Evolutionary conservation across 1,140 invertebrate species (phyloP), one percentile per base, ranked within the genome.

Genomic region (Battus philenor): DNA sequence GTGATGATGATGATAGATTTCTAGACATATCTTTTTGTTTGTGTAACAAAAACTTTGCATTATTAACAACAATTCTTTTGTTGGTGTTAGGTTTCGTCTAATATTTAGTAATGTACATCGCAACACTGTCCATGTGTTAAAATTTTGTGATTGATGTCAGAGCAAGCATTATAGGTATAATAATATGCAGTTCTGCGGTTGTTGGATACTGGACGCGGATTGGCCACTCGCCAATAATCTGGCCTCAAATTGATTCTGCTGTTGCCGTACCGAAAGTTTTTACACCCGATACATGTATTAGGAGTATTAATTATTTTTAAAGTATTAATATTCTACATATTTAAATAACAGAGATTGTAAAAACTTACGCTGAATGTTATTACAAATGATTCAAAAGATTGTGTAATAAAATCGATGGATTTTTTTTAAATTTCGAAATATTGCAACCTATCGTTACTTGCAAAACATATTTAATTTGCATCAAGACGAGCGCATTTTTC

Each of bases 161-260:
- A 68, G 56, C 54, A 64, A 20, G 2, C 2, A 71, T 69, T 73
- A 65, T 58, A 57, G 54, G 45, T 70, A 70, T 72, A 63, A 69
- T 70, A 68, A 65, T 73, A 72, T 73, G 62, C 64, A 67, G 53
- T 60, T 60, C 56, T 51, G 68, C 56, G 68, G 66, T 68, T 46
- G 59, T 57, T 53, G 62, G 57, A 61, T 61, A 63, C 58, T 54
- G 72, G 68, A 61, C 60, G 54, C 44, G 22, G 46, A 39, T 60
- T 83, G 79, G 79, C 66, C 59, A 38, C 31, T 48, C 48, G 76
- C 79, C 79, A 83, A 75, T 62, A 47, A 54, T 49, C 59, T 63
- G 72, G 64, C 75, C 72, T 77, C 68, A 80, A 83, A 83, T 83
- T 83, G 79, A 80, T 83, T 83, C 77, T 71, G 65, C 66, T 64